Conservation (phyloP, 2,113 vertebrate species). For the Ariopsis seemanni region DNA sequence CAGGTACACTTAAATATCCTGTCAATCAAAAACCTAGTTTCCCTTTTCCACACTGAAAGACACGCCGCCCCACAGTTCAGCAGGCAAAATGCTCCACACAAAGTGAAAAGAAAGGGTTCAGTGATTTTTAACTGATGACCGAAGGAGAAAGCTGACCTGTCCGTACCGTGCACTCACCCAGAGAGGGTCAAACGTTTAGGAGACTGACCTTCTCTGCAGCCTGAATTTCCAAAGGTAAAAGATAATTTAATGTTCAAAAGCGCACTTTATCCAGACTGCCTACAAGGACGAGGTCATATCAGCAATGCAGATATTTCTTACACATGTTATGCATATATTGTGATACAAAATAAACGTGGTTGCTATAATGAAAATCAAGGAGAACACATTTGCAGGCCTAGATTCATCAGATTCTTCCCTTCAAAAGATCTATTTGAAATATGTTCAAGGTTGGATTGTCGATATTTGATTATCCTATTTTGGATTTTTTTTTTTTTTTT, state of each 20-base stretch:
- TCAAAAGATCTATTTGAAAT: background rate
- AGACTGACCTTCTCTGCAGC: slow-evolving; percentile 62
- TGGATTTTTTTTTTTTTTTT: background rate
- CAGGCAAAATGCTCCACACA: slow-evolving; percentile 27
- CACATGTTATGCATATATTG: background rate
- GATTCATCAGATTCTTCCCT: background rate
- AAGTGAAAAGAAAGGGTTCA: slow-evolving; percentile 55
- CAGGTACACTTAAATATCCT: slow-evolving; percentile 11
- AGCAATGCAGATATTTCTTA: background rate
- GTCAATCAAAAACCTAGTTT: slow-evolving; percentile 28
- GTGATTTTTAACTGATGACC: slow-evolving; percentile 63
- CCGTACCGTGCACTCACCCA: slow-evolving; percentile 60
- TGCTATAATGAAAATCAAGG: background rate
- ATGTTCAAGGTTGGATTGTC: background rate
- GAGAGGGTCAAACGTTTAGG: slow-evolving; percentile 69
- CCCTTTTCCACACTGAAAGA: slow-evolving; percentile 32
- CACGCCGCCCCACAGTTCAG: slow-evolving; percentile 15
- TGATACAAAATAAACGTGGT: background rate
- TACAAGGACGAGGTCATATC: background rate
- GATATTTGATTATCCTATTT: background rate
- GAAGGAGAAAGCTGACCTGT: slow-evolving; percentile 76
- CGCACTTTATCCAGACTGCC: background rate
- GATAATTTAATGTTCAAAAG: background rate
- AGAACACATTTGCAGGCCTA: background rate
- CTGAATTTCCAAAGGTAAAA: slow-evolving; percentile 43